phyloP scores from a whole-genome alignment of 2,797 vertebrate species.

The Chelonia mydas region DNA sequence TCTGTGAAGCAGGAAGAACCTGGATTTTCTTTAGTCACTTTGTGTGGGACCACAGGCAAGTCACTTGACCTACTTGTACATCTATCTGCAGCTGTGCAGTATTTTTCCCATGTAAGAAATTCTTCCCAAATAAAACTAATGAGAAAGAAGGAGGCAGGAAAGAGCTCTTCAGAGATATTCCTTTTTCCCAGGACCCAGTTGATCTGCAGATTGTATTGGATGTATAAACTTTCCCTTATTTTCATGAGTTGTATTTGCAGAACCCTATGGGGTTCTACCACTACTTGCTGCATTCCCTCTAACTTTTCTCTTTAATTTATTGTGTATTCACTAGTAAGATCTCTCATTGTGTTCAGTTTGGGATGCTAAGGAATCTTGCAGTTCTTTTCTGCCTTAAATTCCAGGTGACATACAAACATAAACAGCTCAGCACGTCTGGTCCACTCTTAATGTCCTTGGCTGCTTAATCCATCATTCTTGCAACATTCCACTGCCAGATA shows the following conservation, averaged over 20 bases:
- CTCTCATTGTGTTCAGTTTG: not conserved
- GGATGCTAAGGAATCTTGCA: not conserved
- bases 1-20: not conserved
- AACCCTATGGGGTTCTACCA: not conserved
- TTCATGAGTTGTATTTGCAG: not conserved
- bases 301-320: not conserved
- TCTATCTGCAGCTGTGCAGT: not conserved
- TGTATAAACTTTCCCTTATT: not conserved
- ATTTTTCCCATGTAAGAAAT: not conserved
- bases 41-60: not conserved
- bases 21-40: not conserved
- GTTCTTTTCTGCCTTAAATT: not conserved
- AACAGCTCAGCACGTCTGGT: not conserved
- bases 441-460: not conserved
- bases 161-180: not conserved
- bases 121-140: accelerated
- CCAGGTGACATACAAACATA: not conserved
- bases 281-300: not conserved
- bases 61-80: not conserved
- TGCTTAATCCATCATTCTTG: not conserved
- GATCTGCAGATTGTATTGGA: not conserved
- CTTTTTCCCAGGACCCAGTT: slow-evolving; percentile 2
- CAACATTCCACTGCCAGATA: not conserved
- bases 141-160: slow-evolving; percentile 19
- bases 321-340: not conserved